Evolutionary conservation across 2,888 invertebrate species (phyloP).

Genomic region (Cyclophora punctaria): DNA sequence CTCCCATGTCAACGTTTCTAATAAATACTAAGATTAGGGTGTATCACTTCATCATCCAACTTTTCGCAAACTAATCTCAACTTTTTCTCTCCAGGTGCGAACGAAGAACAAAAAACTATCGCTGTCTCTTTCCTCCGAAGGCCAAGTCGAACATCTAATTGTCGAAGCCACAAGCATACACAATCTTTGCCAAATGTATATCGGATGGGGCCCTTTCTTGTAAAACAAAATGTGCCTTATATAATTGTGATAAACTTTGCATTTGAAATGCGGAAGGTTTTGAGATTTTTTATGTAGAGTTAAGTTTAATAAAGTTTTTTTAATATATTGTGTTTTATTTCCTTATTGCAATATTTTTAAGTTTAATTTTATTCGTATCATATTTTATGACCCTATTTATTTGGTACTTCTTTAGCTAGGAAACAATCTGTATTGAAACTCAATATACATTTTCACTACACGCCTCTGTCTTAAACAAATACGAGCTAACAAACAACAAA

Average conservation of each 20-base stretch:
- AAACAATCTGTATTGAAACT: too few relatives aligned
- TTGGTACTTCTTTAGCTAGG: too few relatives aligned
- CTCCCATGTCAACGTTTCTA: too few relatives aligned
- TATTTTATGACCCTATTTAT: too few relatives aligned
- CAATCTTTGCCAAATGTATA: constrained; percentile 96
- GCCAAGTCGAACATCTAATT: constrained; percentile 94
- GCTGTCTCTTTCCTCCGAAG: constrained; percentile 90
- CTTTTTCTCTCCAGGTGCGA: constrained; percentile 61
- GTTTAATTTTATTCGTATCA: too few relatives aligned
- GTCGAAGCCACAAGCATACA: constrained; percentile 91
- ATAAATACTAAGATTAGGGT: not conserved
- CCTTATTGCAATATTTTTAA: not conserved
- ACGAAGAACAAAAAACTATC: constrained; percentile 77
- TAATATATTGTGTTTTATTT: constrained; percentile 12
- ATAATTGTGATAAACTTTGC: constrained; percentile 1
- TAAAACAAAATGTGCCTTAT: constrained; percentile 45
- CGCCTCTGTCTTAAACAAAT: too few relatives aligned
- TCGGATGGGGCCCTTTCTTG: constrained; percentile 95
- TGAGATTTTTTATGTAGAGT: constrained; percentile 5
- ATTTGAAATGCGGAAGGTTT: constrained; percentile 14
- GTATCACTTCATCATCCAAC: not conserved
- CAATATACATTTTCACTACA: too few relatives aligned
- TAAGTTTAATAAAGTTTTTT: constrained; percentile 13
- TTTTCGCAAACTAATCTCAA: not conserved
- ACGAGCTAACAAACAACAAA: too few relatives aligned